These are phyloP conservation scores for Podarcis siculus DNA, from an alignment of 2,797 vertebrate species.

Conservation along the genomic window DNA sequence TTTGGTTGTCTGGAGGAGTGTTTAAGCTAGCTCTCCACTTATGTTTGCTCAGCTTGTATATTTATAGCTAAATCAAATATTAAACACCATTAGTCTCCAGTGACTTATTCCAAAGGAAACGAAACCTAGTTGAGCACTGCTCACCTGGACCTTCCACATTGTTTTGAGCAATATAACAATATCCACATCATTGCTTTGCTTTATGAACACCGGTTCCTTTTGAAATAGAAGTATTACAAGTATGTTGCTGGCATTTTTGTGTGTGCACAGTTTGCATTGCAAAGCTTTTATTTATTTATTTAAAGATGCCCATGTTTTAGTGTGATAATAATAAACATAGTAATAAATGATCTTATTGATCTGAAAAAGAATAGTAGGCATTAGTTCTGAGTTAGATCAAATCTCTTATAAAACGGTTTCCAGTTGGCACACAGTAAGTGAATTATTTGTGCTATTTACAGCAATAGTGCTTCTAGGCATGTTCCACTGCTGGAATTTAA, in stretches of 20 bases:
- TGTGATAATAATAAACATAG: not conserved
- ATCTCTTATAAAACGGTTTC: not conserved
- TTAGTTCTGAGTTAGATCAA: not conserved
- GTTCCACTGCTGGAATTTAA: not conserved
- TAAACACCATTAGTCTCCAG: too few relatives aligned
- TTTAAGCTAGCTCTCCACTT: too few relatives aligned
- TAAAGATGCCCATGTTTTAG: not conserved
- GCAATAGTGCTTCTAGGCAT: conserved; percentile 2
- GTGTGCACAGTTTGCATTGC: not conserved
- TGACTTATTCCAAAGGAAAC: too few relatives aligned
- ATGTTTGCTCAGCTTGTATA: too few relatives aligned
- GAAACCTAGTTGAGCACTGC: not conserved
- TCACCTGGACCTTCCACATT: not conserved
- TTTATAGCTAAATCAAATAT: too few relatives aligned
- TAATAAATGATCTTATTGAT: not conserved
- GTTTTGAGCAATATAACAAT: too few relatives aligned
- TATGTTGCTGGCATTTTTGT: not conserved
- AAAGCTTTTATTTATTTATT: too few relatives aligned
- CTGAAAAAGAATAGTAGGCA: not conserved
- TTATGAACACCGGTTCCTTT: not conserved
- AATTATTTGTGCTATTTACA: conserved; percentile 5
- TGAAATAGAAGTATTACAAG: not conserved
- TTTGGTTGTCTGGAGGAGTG: too few relatives aligned
- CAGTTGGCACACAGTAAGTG: not conserved
- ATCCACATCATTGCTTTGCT: not conserved